Evolutionary conservation across 35 echinoderm and acorn worm species (phyloP).

Genomic region (Lytechinus pictus): DNA sequence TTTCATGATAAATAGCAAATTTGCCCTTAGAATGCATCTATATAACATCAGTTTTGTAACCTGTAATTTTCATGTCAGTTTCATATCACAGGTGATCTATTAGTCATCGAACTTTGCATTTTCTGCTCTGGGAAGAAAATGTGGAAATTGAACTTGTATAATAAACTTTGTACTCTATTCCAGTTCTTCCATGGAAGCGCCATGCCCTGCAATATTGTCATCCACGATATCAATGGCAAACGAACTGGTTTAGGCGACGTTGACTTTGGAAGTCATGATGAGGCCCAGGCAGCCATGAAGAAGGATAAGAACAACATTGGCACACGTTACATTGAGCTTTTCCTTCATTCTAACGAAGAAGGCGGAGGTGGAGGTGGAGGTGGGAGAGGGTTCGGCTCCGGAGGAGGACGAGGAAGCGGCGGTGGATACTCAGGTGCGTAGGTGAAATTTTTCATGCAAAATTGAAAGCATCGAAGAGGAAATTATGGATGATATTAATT

Average conservation of each 20-base stretch:
- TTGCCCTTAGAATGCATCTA: too few relatives aligned
- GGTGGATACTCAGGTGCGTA: conserved; percentile 24
- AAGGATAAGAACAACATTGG: conserved; percentile 92
- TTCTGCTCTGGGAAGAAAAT: too few relatives aligned
- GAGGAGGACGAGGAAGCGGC: conserved; percentile 60
- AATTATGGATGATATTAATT: too few relatives aligned
- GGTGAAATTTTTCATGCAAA: background rate
- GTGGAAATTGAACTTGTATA: too few relatives aligned
- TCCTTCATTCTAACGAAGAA: conserved; percentile 78
- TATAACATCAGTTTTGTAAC: too few relatives aligned
- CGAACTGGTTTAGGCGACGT: conserved; percentile 81
- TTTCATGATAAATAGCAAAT: too few relatives aligned
- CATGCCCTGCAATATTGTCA: conserved; percentile 65
- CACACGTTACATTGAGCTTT: conserved; percentile 95
- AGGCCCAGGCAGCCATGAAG: conserved; percentile 85
- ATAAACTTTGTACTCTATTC: background rate
- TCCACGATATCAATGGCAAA: conserved; percentile 78
- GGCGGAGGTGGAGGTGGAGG: conserved; percentile 41
- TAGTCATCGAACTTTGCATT: too few relatives aligned
- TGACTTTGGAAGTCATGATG: conserved; percentile 83
- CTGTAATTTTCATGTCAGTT: too few relatives aligned
- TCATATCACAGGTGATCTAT: too few relatives aligned
- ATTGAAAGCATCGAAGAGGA: too few relatives aligned
- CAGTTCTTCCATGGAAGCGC: conserved; percentile 88
- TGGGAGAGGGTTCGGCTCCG: background rate